Evolutionary conservation across 2,797 vertebrate genomes (phyloP).

Genomic region (Apogon hyalosoma): DNA sequence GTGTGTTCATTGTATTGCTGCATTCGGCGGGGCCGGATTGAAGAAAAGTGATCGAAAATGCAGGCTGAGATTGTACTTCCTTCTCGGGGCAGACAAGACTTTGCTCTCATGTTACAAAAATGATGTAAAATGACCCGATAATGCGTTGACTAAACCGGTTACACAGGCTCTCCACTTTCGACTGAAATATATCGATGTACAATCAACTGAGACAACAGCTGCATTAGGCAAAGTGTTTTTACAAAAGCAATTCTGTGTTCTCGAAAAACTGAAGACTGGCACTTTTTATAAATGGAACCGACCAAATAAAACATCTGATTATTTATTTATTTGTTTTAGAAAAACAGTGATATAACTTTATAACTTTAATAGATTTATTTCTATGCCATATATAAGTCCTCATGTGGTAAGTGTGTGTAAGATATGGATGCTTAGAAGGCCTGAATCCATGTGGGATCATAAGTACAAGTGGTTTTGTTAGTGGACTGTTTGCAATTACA

Average conservation of each 20-base stretch:
- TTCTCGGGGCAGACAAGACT: slow-evolving; percentile 85
- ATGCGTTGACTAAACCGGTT: slow-evolving; percentile 86
- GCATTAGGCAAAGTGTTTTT: slow-evolving; percentile 65
- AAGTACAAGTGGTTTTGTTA: slow-evolving; percentile 1
- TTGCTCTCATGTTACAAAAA: slow-evolving; percentile 91
- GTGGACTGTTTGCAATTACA: not conserved
- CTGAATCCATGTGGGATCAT: not conserved
- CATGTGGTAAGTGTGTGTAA: not conserved
- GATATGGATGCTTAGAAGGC: rapidly evolving
- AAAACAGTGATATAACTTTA: too few relatives aligned
- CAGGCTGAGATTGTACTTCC: slow-evolving; percentile 81
- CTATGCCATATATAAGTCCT: too few relatives aligned
- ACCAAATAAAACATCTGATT: not conserved
- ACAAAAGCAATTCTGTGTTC: slow-evolving; percentile 38
- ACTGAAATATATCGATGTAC: slow-evolving; percentile 72
- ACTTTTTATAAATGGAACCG: not conserved
- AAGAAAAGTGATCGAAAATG: slow-evolving; percentile 73
- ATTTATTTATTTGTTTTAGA: not conserved
- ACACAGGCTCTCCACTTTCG: slow-evolving; percentile 78
- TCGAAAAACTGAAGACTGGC: slow-evolving; percentile 20
- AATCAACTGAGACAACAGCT: slow-evolving; percentile 66
- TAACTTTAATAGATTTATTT: too few relatives aligned
- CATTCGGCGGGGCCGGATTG: slow-evolving; percentile 79
- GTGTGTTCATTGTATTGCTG: slow-evolving; percentile 78
- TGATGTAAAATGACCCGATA: slow-evolving; percentile 92